A percentile compares a stretch with the other conserved stretches of the same genome.
Conservation (phyloP, 2,113 vertebrate genomes). For the Galbula dea region DNA sequence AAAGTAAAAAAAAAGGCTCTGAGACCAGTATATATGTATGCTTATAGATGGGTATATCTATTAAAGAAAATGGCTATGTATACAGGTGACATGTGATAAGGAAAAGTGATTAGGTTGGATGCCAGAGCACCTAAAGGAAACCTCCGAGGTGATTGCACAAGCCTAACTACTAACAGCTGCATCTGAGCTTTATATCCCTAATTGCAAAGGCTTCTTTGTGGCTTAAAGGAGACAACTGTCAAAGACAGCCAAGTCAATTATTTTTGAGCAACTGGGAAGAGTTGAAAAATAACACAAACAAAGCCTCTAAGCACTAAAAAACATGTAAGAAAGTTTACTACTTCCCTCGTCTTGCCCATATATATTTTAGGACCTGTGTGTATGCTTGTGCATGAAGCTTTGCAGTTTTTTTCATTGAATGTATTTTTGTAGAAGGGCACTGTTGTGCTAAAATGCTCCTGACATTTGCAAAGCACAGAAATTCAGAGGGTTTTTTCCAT, state of each 20-base stretch:
- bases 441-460: accelerated
- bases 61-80: background rate
- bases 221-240: background rate
- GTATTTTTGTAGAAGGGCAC: background rate
- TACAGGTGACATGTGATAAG: background rate
- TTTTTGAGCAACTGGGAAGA: background rate
- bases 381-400: background rate
- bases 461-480: background rate
- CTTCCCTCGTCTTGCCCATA: background rate
- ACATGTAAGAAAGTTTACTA: background rate
- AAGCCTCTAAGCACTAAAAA: background rate
- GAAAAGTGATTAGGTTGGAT: background rate
- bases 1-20: background rate
- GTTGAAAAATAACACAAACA: background rate
- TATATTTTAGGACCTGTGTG: background rate
- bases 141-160: background rate
- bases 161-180: background rate
- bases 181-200: background rate
- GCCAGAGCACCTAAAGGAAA: background rate
- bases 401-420: background rate
- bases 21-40: background rate
- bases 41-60: background rate
- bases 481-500: background rate
- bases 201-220: background rate
- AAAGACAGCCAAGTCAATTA: background rate